Percentiles rank a stretch among this genome's conserved stretches.
These are phyloP conservation scores for Pemphredon lugubris DNA, from an alignment of 2,888 invertebrate species.

Conservation along the genomic window DNA sequence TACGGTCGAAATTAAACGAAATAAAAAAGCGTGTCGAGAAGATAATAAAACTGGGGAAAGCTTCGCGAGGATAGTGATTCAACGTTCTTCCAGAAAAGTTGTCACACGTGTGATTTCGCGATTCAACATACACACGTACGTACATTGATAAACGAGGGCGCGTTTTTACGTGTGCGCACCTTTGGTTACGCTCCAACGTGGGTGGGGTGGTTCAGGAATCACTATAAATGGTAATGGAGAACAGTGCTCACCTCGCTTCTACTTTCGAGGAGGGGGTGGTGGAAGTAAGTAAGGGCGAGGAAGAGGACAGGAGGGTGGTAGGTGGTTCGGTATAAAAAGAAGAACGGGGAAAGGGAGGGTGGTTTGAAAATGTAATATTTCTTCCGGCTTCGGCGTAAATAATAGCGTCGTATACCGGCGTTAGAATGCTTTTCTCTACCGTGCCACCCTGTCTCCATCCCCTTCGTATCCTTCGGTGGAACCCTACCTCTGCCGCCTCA, in stretches of 20 bases:
- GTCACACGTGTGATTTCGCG: too few species aligned
- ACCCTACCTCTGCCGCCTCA: neutral
- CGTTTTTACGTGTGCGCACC: constrained; percentile 51
- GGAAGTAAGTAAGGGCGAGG: constrained; percentile 40
- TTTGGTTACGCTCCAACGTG: constrained; percentile 57
- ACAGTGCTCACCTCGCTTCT: constrained; percentile 58
- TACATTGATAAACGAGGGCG: constrained; percentile 36
- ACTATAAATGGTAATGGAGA: constrained; percentile 81
- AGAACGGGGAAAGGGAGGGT: constrained; percentile 33
- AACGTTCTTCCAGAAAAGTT: neutral
- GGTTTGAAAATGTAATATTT: constrained; percentile 78
- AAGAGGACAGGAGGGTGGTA: constrained; percentile 24
- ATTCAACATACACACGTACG: too few species aligned
- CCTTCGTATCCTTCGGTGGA: constrained; percentile 4
- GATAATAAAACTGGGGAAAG: too few species aligned
- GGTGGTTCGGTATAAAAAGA: constrained; percentile 1
- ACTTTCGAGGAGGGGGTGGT: constrained; percentile 44
- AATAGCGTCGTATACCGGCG: constrained; percentile 63
- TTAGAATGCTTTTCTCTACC: constrained; percentile 40
- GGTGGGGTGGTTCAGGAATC: constrained; percentile 77
- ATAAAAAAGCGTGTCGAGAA: too few species aligned
- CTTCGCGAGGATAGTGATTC: neutral
- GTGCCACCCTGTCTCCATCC: constrained; percentile 9
- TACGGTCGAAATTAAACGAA: too few species aligned
- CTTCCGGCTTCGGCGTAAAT: constrained; percentile 72